Evolutionary conservation across 64 coral and sea anemone species (phyloP).

Genomic region (Porites lutea): DNA sequence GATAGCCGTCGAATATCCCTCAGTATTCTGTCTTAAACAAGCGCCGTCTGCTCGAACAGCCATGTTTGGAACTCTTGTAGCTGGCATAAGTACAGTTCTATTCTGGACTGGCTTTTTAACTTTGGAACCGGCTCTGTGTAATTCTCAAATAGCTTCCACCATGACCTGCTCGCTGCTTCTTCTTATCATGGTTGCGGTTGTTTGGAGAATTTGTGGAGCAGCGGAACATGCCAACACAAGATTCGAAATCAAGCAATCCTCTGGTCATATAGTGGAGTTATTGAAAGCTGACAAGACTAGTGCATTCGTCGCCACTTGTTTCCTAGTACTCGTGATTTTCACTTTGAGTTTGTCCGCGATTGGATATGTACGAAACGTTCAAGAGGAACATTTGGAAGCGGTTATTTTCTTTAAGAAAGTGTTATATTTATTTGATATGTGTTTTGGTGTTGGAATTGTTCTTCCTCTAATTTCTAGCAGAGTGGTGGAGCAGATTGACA

Average conservation of each 20-base stretch:
- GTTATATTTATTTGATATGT: neutral
- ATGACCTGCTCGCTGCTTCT: neutral
- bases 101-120: neutral
- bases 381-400: neutral
- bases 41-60: neutral
- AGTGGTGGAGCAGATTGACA: no score
- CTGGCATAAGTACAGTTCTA: neutral
- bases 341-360: neutral
- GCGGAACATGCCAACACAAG: neutral
- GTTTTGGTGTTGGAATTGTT: neutral
- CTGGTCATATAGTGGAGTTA: neutral
- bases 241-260: no score
- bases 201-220: neutral
- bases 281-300: neutral
- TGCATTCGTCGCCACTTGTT: neutral
- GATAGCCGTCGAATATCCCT: conserved; percentile 1
- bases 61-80: neutral
- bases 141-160: neutral
- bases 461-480: neutral
- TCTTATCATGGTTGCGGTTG: neutral
- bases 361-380: neutral
- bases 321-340: neutral
- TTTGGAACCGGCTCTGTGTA: neutral
- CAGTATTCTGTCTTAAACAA: neutral
- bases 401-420: neutral